Conservation (phyloP, 2,888 invertebrate species). For the Cistogaster globosa region DNA sequence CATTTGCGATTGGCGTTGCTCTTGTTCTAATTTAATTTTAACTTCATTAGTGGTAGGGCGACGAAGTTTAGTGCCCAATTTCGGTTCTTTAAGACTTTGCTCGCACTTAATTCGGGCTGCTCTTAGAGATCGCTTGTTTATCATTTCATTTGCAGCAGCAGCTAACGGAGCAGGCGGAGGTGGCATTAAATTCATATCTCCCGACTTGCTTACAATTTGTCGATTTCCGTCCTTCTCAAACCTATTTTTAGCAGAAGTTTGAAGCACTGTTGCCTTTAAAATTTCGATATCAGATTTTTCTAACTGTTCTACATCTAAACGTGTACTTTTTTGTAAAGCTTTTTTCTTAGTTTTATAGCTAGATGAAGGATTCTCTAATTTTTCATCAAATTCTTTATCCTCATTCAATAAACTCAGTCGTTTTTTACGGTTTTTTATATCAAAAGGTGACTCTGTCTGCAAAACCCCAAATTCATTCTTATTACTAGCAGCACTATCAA, state of each 20-base stretch:
- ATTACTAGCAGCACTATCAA: constrained; percentile 31
- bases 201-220: constrained; percentile 42
- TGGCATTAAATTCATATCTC: constrained; percentile 72
- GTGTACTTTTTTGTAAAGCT: constrained; percentile 59
- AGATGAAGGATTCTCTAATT: background rate
- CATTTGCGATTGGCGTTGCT: constrained; percentile 77
- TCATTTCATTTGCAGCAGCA: constrained; percentile 62
- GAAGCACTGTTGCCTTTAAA: background rate
- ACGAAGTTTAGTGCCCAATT: constrained; percentile 76
- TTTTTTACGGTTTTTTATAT: constrained; percentile 79
- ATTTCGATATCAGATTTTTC: constrained; percentile 68
- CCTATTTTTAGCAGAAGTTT: background rate
- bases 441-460: constrained; percentile 77
- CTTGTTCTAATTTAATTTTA: constrained; percentile 77
- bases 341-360: background rate
- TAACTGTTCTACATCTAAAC: constrained; percentile 74
- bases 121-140: constrained; percentile 78
- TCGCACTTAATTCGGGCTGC: constrained; percentile 79
- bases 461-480: constrained; percentile 46
- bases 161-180: constrained; percentile 77
- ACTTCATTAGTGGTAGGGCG: constrained; percentile 75
- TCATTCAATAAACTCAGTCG: constrained; percentile 76
- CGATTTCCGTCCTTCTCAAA: background rate
- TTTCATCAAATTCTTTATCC: constrained; percentile 74
- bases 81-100: constrained; percentile 78